These are phyloP conservation scores for Fabriciana adippe DNA, from an alignment of 2,888 invertebrate genomes.

Conservation along the genomic window DNA sequence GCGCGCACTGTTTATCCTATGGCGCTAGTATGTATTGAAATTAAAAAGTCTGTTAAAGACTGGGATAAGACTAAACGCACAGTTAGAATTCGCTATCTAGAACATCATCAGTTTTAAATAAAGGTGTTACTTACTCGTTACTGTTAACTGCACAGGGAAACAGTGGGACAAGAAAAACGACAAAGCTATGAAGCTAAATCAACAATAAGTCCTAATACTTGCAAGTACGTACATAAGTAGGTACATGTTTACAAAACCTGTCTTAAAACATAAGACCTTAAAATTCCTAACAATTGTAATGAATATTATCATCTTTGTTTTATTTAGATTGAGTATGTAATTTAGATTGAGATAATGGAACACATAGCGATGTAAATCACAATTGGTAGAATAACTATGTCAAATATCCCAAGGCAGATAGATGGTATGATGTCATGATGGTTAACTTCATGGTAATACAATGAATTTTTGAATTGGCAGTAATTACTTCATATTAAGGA, in stretches of 20 bases:
- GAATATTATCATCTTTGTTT: neutral
- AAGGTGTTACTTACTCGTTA: too few species aligned
- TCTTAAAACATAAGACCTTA: neutral
- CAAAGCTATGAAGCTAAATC: too few species aligned
- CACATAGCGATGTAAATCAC: conserved; percentile 14
- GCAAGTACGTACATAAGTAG: neutral
- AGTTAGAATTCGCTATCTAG: too few species aligned
- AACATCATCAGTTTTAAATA: too few species aligned
- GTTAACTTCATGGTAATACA: conserved; percentile 3
- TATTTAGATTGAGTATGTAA: conserved; percentile 1
- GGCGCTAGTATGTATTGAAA: too few species aligned
- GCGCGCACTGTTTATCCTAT: too few species aligned
- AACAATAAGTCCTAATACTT: too few species aligned
- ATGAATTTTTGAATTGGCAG: neutral
- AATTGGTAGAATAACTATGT: conserved; percentile 18
- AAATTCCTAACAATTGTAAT: conserved; percentile 1
- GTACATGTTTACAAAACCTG: neutral
- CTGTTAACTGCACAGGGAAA: too few species aligned
- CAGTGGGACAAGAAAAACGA: too few species aligned
- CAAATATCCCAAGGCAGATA: conserved; percentile 19
- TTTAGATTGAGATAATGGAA: conserved; percentile 9
- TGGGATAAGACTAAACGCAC: too few species aligned
- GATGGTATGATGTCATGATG: conserved; percentile 11
- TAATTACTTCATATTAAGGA: too few species aligned
- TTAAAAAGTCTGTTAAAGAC: too few species aligned